These are phyloP conservation scores for Malurus leucopterus DNA, from an alignment of 2,797 vertebrate species.

Conservation along the genomic window DNA sequence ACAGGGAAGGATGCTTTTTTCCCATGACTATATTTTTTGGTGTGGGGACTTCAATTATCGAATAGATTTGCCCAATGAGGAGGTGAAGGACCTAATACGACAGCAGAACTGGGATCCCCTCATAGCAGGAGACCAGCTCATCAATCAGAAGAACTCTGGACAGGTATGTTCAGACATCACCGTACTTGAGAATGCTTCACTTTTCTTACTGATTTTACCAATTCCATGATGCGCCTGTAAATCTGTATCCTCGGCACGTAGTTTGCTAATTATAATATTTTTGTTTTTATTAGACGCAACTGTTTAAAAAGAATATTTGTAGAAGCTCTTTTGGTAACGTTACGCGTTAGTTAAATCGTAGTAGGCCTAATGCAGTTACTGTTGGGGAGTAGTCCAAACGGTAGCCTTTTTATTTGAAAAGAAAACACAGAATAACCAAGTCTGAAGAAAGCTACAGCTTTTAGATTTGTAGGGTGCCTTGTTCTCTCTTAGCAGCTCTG, in stretches of 20 bases:
- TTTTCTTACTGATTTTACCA: not conserved
- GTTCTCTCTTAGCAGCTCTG: not conserved
- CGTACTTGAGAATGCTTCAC: not conserved
- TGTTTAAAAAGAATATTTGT: not conserved
- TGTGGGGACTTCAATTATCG: slow-evolving; percentile 98
- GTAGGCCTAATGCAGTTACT: not conserved
- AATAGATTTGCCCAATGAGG: slow-evolving; percentile 91
- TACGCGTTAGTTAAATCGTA: not conserved
- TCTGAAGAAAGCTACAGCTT: not conserved
- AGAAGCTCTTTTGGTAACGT: not conserved
- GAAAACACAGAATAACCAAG: not conserved
- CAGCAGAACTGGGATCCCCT: slow-evolving; percentile 93
- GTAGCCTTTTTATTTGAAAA: not conserved
- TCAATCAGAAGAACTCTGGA: slow-evolving; percentile 90
- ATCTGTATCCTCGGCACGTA: not conserved
- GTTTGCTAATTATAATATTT: not conserved
- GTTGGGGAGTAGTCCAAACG: not conserved
- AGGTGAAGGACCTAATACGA: slow-evolving; percentile 93
- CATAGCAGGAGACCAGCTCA: slow-evolving; percentile 90
- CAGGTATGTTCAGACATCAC: slow-evolving; percentile 72
- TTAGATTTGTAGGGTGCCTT: not conserved
- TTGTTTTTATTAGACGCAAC: not conserved
- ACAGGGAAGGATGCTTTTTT: slow-evolving; percentile 93
- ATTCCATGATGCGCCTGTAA: not conserved
- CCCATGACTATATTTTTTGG: slow-evolving; percentile 98